phyloP scores from a whole-genome alignment of 2,797 vertebrate genomes.

The Hypotaenidia philippensis region DNA sequence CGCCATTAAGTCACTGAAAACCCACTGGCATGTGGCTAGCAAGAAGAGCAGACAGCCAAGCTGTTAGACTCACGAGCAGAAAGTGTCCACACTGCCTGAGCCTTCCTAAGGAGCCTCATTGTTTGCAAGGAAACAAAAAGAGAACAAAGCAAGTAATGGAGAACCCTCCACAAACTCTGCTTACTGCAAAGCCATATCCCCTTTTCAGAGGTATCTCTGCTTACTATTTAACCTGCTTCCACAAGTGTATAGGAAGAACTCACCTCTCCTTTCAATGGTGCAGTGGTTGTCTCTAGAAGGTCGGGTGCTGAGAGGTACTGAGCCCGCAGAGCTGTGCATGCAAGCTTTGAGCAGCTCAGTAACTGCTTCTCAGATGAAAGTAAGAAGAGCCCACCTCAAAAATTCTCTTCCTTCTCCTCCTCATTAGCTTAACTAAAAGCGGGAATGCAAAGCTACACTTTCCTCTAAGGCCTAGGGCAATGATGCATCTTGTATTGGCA shows the following conservation, averaged over 20 bases:
- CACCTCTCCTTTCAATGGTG: background rate
- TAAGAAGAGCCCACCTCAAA: slow-evolving; percentile 11
- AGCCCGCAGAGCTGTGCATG: background rate
- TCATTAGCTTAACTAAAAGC: slow-evolving; percentile 7
- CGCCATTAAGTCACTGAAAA: slow-evolving; percentile 6
- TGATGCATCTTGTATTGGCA: background rate
- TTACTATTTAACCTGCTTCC: background rate
- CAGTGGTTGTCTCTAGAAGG: background rate
- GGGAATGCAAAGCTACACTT: background rate
- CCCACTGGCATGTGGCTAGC: background rate
- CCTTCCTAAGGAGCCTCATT: background rate
- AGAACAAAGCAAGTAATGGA: background rate
- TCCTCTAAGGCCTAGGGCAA: slow-evolving; percentile 9
- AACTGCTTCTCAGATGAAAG: slow-evolving; percentile 16
- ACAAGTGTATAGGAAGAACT: background rate
- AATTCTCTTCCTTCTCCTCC: slow-evolving; percentile 43
- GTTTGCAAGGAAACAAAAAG: background rate
- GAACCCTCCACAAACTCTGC: background rate
- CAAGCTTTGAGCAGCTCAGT: background rate
- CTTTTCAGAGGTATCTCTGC: background rate
- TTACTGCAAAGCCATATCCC: background rate
- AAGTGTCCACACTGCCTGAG: background rate
- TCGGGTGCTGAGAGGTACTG: background rate
- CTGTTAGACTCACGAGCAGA: background rate
- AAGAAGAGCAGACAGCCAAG: background rate